Percentiles rank a stretch among this genome's conserved stretches.
These are phyloP conservation scores for Hippocampus guttulatus DNA, from an alignment of 2,113 vertebrate species.

Conservation along the genomic window DNA sequence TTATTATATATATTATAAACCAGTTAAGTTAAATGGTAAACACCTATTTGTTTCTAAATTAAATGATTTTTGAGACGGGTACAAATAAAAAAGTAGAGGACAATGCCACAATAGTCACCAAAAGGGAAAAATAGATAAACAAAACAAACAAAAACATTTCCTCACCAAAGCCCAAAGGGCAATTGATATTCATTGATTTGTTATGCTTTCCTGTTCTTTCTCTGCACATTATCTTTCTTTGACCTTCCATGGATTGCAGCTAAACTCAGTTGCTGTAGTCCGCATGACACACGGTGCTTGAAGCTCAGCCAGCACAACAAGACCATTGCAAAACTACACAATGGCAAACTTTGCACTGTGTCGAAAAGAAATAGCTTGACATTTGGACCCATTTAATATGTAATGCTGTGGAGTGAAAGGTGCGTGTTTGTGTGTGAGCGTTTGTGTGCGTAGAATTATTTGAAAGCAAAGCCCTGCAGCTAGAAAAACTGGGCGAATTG, in stretches of 20 bases:
- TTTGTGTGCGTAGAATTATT: neutral
- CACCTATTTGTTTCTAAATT: neutral
- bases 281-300: neutral
- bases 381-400: neutral
- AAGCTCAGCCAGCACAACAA: neutral
- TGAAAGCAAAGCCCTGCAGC: neutral
- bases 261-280: neutral
- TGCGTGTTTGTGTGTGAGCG: neutral
- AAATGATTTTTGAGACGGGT: neutral
- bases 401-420: neutral
- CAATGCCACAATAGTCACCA: too few relatives aligned
- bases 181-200: neutral
- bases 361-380: neutral
- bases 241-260: neutral
- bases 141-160: neutral
- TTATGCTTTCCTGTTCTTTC: neutral
- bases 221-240: neutral
- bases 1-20: neutral
- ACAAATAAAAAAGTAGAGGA: neutral
- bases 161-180: neutral
- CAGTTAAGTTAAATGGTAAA: neutral
- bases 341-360: neutral
- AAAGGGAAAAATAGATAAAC: neutral
- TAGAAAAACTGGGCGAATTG: neutral
- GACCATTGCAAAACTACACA: neutral